Base-by-base conservation (phyloP, 1,140 invertebrate species). In the Rhynchophorus ferrugineus region DNA sequence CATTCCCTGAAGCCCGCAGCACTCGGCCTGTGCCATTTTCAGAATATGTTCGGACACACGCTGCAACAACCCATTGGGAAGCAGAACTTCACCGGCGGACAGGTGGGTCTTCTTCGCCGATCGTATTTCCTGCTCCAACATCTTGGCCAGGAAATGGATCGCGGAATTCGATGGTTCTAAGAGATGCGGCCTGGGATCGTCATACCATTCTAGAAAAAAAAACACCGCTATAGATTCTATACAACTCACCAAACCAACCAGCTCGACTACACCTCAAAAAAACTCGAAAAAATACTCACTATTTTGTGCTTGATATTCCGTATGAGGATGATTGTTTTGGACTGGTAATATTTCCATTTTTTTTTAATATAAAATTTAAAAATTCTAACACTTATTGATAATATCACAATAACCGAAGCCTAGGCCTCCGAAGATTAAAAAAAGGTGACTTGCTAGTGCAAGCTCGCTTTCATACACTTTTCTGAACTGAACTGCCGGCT, bases 1-100 rank as follows among this genome's bases (percentile, higher is more conserved):
- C 58, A 84, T 85, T 13, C 85, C 85, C 50, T 84, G 71, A 1
- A 89, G 78, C 52, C 88, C 89, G 64, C 86, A 91, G 17, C 87
- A 87, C 68, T 91, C 88, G 21, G 80, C 79, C 62, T 90, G 87
- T 2, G 88, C 85, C 71, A 85, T 79, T n/a, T 78, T 75, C 37
- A 91, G 73, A 14, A 88, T 82, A 64, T 89, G 83, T 55, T 80
- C 75, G 16, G 87, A 81, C 44, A 90, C 83, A 58, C 83, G 74
- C 35, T 80, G 77, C 36, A 89, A 75, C 24, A 91, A 77, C 66
- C 87, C 84, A 33, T 80, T 80, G 11, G 89, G 88, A 57, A 91
- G 71, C 34, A 89, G 73, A 8, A 91, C 85, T 69, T 90, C 87
- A 7, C 85, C 87, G 59, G 85, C 85, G 39, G 81, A 79, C 53